Evolutionary conservation across 1,140 invertebrate species (phyloP).

Genomic region (Drosophila persimilis): DNA sequence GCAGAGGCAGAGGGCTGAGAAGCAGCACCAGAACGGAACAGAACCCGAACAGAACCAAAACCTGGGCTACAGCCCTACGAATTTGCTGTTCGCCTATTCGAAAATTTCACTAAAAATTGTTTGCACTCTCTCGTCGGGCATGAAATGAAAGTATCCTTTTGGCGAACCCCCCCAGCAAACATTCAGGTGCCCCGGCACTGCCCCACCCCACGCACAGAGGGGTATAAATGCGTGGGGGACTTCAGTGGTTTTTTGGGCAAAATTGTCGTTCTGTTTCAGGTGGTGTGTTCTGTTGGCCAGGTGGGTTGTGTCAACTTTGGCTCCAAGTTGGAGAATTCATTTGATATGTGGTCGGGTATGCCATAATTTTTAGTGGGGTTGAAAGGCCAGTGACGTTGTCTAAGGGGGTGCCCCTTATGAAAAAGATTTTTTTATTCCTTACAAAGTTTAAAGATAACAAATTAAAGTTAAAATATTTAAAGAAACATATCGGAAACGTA

Average conservation of each 20-base stretch:
- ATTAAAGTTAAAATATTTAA: no score
- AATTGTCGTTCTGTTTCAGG: conserved; percentile 19
- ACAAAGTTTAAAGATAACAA: no score
- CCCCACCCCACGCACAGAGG: no score
- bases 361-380: conserved; percentile 4
- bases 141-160: conserved; percentile 81
- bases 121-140: conserved; percentile 79
- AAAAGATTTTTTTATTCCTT: background rate
- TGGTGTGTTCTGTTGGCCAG: conserved; percentile 27
- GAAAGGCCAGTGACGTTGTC: conserved; percentile 1
- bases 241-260: no score
- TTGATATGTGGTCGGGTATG: conserved; percentile 14
- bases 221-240: no score
- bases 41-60: conserved; percentile 31
- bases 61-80: conserved; percentile 61
- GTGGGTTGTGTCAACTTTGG: conserved; percentile 41
- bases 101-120: conserved; percentile 83
- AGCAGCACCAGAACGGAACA: conserved; percentile 44
- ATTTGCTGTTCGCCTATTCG: conserved; percentile 82
- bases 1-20: conserved; percentile 34
- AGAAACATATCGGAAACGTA: no score
- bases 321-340: conserved; percentile 11
- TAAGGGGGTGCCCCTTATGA: background rate
- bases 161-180: conserved; percentile 20
- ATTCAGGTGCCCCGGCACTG: no score